Conservation (phyloP, 2,113 vertebrate genomes). For the Syrrhaptes paradoxus region DNA sequence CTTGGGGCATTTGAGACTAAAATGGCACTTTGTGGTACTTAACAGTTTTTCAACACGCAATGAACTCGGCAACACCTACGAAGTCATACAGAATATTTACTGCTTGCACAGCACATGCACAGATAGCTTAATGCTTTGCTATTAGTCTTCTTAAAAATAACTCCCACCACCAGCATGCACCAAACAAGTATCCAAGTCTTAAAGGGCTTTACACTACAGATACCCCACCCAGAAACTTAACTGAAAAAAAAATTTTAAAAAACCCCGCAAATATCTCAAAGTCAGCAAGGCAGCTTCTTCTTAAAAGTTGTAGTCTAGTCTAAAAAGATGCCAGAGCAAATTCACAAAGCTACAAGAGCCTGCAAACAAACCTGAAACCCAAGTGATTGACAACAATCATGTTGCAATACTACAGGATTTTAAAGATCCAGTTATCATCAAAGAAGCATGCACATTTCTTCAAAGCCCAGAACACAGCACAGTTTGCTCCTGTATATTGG, state of each 20-base stretch:
- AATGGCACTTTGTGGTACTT: background rate
- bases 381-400: background rate
- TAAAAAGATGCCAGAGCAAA: background rate
- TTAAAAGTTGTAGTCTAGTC: background rate
- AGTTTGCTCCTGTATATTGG: background rate
- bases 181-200: background rate
- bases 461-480: background rate
- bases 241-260: background rate
- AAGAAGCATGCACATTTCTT: background rate
- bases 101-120: fast-evolving
- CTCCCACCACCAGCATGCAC: background rate
- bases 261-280: background rate
- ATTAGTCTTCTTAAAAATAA: background rate
- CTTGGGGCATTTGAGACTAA: background rate
- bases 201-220: background rate
- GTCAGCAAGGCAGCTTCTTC: background rate
- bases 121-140: background rate
- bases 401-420: background rate
- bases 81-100: background rate
- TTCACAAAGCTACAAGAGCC: background rate
- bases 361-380: background rate
- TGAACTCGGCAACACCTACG: fast-evolving
- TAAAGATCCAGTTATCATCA: background rate
- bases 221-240: background rate
- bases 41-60: background rate